A percentile compares a stretch with the other conserved stretches of the same genome.
Evolutionary conservation across 2,888 invertebrate species (phyloP).

Genomic region (Aporophyla lueneburgensis): DNA sequence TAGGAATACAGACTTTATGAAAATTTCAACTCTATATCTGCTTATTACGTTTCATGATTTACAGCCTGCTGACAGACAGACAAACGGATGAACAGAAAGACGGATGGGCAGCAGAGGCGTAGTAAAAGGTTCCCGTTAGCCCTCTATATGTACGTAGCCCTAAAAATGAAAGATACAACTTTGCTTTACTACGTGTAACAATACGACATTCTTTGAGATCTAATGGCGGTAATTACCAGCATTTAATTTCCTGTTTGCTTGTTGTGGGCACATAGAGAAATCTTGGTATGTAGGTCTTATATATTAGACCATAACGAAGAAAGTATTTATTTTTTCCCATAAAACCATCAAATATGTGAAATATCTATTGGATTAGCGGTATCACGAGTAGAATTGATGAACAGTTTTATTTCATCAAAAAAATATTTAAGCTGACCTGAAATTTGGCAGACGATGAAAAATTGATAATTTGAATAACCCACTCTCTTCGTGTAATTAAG

Average conservation of each 20-base stretch:
- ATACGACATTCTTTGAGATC: constrained; percentile 21
- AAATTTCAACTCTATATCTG: too few species aligned
- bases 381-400: neutral
- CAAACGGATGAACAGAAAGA: too few species aligned
- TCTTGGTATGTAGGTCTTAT: constrained; percentile 43
- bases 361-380: neutral
- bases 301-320: constrained; percentile 47
- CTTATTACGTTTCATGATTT: too few species aligned
- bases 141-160: too few species aligned
- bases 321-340: constrained; percentile 4
- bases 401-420: neutral
- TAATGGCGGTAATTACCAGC: constrained; percentile 18
- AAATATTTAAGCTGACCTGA: neutral
- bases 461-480: neutral
- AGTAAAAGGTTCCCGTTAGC: too few species aligned
- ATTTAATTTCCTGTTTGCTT: constrained; percentile 37
- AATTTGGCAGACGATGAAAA: neutral
- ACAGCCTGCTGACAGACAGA: too few species aligned
- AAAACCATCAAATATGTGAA: neutral
- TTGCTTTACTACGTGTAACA: constrained; percentile 5
- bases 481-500: neutral
- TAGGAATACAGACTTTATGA: too few species aligned
- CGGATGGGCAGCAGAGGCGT: too few species aligned
- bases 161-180: constrained; percentile 8
- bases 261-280: constrained; percentile 40